These are phyloP conservation scores for Pteria penguin DNA, from an alignment of 2,888 invertebrate species.

Conservation along the genomic window DNA sequence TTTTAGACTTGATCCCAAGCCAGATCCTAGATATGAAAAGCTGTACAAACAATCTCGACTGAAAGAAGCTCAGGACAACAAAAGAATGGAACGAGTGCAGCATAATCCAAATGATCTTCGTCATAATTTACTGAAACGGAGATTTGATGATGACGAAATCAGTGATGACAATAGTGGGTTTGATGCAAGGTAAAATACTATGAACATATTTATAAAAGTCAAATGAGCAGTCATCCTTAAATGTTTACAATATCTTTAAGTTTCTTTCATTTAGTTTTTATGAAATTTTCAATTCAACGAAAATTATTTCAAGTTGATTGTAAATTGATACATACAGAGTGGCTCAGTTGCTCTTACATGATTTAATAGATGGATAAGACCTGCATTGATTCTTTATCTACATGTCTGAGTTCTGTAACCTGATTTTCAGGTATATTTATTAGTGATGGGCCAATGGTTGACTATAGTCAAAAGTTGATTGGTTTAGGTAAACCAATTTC, in stretches of 20 bases:
- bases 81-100: conserved; percentile 49
- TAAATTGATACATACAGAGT: too few relatives aligned
- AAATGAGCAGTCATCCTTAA: too few relatives aligned
- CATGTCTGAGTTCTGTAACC: too few relatives aligned
- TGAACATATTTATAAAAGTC: background rate
- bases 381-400: too few relatives aligned
- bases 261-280: background rate
- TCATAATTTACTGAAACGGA: conserved; percentile 57
- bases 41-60: conserved; percentile 45
- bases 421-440: too few relatives aligned
- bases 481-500: too few relatives aligned
- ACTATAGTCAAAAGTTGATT: too few relatives aligned
- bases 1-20: conserved; percentile 38
- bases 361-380: too few relatives aligned
- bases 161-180: conserved; percentile 37
- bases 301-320: too few relatives aligned
- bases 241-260: background rate
- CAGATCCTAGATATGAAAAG: conserved; percentile 62
- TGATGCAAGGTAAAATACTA: conserved; percentile 63
- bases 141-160: conserved; percentile 37
- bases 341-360: too few relatives aligned
- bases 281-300: too few relatives aligned
- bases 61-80: conserved; percentile 19
- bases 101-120: conserved; percentile 66
- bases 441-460: too few relatives aligned